Conservation (phyloP, 1,140 invertebrate genomes). For the Diuraphis noxia region DNA sequence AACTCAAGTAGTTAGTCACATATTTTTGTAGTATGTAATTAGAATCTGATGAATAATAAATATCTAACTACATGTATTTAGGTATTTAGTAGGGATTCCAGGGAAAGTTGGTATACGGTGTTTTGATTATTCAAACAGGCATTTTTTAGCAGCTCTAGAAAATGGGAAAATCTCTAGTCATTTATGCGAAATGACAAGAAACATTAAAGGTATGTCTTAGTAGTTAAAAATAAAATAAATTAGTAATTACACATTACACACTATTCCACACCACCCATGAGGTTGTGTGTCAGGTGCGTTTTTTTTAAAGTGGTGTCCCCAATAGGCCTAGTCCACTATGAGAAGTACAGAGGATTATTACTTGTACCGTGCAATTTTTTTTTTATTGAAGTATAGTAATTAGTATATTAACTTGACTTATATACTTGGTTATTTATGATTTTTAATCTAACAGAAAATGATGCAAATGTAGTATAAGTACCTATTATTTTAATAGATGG, state of each 20-base stretch:
- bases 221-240: background rate
- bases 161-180: background rate
- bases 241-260: slow-evolving; percentile 20
- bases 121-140: slow-evolving; percentile 37
- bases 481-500: slow-evolving; percentile 3
- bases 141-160: slow-evolving; percentile 23
- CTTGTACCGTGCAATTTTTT: slow-evolving; percentile 31
- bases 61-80: background rate
- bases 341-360: background rate
- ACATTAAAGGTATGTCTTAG: background rate
- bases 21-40: background rate
- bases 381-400: background rate
- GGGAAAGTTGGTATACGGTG: slow-evolving; percentile 19
- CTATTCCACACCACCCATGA: slow-evolving; percentile 47
- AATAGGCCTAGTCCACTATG: slow-evolving; percentile 53
- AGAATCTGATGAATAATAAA: background rate
- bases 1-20: background rate
- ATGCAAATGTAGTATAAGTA: background rate
- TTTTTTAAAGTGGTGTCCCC: slow-evolving; percentile 54
- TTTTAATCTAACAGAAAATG: background rate
- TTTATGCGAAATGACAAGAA: background rate
- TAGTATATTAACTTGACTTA: background rate
- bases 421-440: background rate
- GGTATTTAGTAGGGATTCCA: slow-evolving; percentile 17
- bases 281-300: slow-evolving; percentile 50